Conservation (phyloP, 1,140 invertebrate species). For the Cotesia chilonis region DNA sequence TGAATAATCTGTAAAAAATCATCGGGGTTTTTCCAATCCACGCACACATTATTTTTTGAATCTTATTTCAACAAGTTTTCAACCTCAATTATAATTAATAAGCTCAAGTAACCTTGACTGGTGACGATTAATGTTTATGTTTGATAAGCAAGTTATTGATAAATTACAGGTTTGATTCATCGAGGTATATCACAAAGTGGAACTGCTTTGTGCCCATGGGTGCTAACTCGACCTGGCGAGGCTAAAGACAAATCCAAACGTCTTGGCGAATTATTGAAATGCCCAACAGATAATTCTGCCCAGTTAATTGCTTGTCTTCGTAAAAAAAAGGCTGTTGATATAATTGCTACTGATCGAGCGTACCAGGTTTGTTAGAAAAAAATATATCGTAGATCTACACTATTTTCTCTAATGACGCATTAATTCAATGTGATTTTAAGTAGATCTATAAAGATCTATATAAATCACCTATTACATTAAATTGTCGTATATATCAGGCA, state of each 20-base stretch:
- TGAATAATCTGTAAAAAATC: no score
- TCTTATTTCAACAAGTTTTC: no score
- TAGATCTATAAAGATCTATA: no score
- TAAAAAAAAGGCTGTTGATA: slow-evolving; percentile 67
- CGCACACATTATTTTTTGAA: no score
- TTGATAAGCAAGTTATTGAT: neutral
- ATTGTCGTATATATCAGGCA: no score
- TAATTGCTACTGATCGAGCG: slow-evolving; percentile 70
- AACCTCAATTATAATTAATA: no score
- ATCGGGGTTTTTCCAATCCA: no score
- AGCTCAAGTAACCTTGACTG: neutral
- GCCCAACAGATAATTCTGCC: slow-evolving; percentile 65
- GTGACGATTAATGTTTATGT: neutral
- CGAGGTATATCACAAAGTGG: slow-evolving; percentile 82
- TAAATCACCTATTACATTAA: no score
- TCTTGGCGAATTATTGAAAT: slow-evolving; percentile 70
- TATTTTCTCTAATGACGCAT: neutral
- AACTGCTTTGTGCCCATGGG: slow-evolving; percentile 81
- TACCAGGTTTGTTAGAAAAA: slow-evolving; percentile 66
- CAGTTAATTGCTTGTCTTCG: slow-evolving; percentile 71
- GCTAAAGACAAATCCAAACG: slow-evolving; percentile 70
- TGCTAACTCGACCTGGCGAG: slow-evolving; percentile 71
- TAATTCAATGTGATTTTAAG: no score
- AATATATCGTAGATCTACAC: neutral
- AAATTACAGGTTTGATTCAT: slow-evolving; percentile 73